Evolutionary conservation across 1,140 invertebrate species (phyloP), one percentile per base, ranked within the genome.

Genomic region (Patella vulgata): DNA sequence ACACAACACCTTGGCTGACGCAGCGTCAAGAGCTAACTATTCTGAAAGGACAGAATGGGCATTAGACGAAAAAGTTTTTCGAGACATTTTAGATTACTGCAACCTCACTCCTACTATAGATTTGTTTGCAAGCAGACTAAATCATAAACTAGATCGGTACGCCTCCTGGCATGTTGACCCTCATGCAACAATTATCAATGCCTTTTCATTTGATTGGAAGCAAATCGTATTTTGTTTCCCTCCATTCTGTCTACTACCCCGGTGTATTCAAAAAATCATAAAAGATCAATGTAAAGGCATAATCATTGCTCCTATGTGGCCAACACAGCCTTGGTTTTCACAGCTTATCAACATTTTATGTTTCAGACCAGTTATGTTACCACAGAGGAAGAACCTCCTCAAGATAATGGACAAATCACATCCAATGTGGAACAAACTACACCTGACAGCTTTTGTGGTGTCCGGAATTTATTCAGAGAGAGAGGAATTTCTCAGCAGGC

Each of bases 81-180:
- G 57, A 6, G 31, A 47, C 6, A 27, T 66, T 1, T 19, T 19
- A 17, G 28, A 53, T 14, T 5, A 58, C 11, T 63, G n/a, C 3
- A 36, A 36, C 33, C 5, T 36, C 12, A 53, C 21, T 5, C 19
- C 33, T 19, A 33, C 53, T 23, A 52, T 69, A 31, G 66, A 66
- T 47, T 51, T 72, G 23, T 72, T 72, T 59, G 70, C 66, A 19
- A 63, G 63, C 5, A 55, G 63, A 36, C 11, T 62, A 3, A 70
- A 70, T 54, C 3, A 47, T 42, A 61, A 73, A 42, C 11, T 66
- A 14, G 2, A 40, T 12, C 23, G 1, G 3, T 72, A 66, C 58
- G 31, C 55, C 3, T 43, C 58, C 3, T 63, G 54, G 27, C 14
- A 21, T 17, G 57, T 60, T 25, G 68, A 70, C 44, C 43, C 48